These are phyloP conservation scores for Sylvicapra grimmia DNA, from an alignment of 2,113 vertebrate species.

Conservation along the genomic window DNA sequence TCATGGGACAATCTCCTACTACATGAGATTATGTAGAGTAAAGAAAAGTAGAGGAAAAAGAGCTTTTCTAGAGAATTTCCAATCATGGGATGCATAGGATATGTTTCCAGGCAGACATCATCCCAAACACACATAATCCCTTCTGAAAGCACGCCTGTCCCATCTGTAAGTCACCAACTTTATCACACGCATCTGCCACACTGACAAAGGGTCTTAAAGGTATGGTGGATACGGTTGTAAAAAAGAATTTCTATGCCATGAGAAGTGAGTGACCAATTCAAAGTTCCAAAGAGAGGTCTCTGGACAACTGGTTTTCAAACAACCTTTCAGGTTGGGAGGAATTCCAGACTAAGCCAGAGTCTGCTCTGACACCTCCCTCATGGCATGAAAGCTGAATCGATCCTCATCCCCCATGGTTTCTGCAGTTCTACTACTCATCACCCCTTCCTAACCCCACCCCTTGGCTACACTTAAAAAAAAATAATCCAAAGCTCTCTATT, in stretches of 20 bases:
- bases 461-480: not conserved
- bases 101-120: not conserved
- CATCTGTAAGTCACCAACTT: not conserved
- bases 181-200: not conserved
- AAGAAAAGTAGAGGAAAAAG: not conserved
- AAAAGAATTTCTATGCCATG: not conserved
- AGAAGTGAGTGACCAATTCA: not conserved
- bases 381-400: not conserved
- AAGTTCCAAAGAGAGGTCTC: constrained; percentile 18
- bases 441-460: not conserved
- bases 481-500: constrained; percentile 62
- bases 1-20: not conserved
- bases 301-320: constrained; percentile 14
- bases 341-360: constrained; percentile 15
- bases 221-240: not conserved
- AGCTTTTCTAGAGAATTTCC: not conserved
- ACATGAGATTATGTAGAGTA: not conserved
- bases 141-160: constrained; percentile 10
- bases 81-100: not conserved
- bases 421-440: not conserved
- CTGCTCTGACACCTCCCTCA: constrained; percentile 18
- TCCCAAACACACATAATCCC: not conserved
- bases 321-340: constrained; percentile 32
- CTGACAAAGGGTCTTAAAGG: not conserved
- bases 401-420: not conserved